These are phyloP conservation scores for Resseliella maxima DNA, from an alignment of 2,888 invertebrate species.

Conservation along the genomic window DNA sequence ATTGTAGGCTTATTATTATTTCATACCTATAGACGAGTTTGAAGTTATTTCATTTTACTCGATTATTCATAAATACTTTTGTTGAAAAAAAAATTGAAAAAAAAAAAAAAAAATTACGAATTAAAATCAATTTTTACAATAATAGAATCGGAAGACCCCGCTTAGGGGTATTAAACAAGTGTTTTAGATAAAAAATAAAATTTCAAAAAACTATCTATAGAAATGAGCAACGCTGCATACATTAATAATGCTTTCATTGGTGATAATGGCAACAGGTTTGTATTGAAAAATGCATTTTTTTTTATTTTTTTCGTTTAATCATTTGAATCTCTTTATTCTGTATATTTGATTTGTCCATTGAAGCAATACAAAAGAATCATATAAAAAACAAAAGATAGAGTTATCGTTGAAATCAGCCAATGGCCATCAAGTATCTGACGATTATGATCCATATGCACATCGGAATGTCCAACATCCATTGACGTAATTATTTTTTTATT, in stretches of 20 bases:
- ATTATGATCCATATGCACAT: conserved; percentile 53
- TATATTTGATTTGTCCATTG: too few species aligned
- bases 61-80: too few species aligned
- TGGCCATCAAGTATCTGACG: background rate
- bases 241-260: conserved; percentile 1
- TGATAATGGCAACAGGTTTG: conserved; percentile 22
- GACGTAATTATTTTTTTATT: conserved; percentile 21
- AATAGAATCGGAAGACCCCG: too few species aligned
- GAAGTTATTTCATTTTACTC: too few species aligned
- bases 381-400: background rate
- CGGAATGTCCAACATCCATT: conserved; percentile 46
- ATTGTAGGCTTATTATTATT: too few species aligned
- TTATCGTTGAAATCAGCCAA: background rate
- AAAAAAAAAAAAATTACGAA: too few species aligned
- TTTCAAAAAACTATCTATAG: background rate
- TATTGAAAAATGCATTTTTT: background rate
- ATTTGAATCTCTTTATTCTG: too few species aligned
- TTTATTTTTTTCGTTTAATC: background rate
- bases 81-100: too few species aligned
- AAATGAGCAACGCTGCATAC: background rate
- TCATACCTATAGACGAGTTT: too few species aligned
- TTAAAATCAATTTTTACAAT: too few species aligned
- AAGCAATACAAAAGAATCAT: background rate
- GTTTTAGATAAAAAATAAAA: too few species aligned
- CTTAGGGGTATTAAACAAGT: too few species aligned